Evolutionary conservation across 2,113 vertebrate genomes (phyloP).

Genomic region (Recurvirostra avosetta): DNA sequence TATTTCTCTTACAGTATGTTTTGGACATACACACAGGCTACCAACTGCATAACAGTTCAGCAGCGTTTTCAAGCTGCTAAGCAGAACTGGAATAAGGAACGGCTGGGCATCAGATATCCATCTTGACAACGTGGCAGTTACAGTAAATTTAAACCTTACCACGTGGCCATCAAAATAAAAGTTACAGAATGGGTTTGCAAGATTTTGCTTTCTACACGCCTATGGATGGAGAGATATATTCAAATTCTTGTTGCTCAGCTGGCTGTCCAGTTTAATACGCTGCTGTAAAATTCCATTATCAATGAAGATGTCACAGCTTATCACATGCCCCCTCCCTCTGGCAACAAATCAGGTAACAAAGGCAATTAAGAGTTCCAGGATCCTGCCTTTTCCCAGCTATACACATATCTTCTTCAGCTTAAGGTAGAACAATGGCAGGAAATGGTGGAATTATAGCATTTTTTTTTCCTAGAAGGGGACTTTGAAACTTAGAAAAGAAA

Average conservation of each 20-base stretch:
- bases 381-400: constrained; percentile 72
- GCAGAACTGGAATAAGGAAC: neutral
- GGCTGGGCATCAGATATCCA: neutral
- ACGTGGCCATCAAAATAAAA: neutral
- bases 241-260: neutral
- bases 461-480: constrained; percentile 71
- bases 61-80: neutral
- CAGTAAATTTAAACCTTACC: neutral
- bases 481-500: constrained; percentile 68
- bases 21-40: neutral
- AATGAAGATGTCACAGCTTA: constrained; percentile 15
- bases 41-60: neutral
- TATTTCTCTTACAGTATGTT: neutral
- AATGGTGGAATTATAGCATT: constrained; percentile 72
- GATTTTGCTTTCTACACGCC: neutral
- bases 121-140: neutral
- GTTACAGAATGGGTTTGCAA: neutral
- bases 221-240: neutral
- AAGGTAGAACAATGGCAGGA: constrained; percentile 82
- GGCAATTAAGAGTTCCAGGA: constrained; percentile 71
- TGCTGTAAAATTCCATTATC: constrained; percentile 71
- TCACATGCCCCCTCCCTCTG: constrained; percentile 21
- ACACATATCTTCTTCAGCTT: constrained; percentile 73
- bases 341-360: constrained; percentile 67
- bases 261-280: neutral